Evolutionary conservation across 2,888 invertebrate genomes (phyloP).

Genomic region (Chironomus tentans): DNA sequence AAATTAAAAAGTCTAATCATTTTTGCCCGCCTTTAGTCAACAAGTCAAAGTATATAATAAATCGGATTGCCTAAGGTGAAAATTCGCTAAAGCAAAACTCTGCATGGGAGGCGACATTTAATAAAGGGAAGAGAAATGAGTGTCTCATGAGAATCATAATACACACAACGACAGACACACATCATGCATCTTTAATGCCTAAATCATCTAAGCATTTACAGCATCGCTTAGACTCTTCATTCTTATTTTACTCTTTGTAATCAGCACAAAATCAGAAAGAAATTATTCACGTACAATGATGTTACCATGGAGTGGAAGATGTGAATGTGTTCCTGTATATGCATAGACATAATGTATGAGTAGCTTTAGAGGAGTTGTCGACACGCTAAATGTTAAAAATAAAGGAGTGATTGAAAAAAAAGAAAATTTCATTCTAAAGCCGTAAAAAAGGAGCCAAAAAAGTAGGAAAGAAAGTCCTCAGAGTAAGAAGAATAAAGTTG

Average conservation of each 20-base stretch:
- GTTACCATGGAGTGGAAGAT: background rate
- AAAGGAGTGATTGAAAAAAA: background rate
- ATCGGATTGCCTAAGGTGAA: too few relatives aligned
- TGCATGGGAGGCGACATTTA: background rate
- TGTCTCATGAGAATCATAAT: background rate
- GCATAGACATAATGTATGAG: too few relatives aligned
- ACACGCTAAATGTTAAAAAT: too few relatives aligned
- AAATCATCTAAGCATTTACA: constrained; percentile 2
- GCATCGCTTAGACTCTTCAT: background rate
- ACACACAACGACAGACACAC: background rate
- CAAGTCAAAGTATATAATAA: too few relatives aligned
- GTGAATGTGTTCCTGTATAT: too few relatives aligned
- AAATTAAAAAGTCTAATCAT: too few relatives aligned
- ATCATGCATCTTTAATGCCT: constrained; percentile 6
- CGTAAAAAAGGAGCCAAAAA: background rate
- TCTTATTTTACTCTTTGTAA: background rate
- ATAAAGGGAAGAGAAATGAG: background rate
- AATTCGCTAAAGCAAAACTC: too few relatives aligned
- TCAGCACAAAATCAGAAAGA: background rate
- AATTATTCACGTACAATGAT: background rate
- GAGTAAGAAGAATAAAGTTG: too few relatives aligned
- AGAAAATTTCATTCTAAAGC: too few relatives aligned
- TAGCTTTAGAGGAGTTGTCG: too few relatives aligned
- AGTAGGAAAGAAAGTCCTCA: too few relatives aligned
- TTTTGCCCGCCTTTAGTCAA: too few relatives aligned